Percentiles rank a stretch among this genome's conserved stretches.
phyloP scores from a whole-genome alignment of 2,888 invertebrate species.

The Cataglyphis albicans region DNA sequence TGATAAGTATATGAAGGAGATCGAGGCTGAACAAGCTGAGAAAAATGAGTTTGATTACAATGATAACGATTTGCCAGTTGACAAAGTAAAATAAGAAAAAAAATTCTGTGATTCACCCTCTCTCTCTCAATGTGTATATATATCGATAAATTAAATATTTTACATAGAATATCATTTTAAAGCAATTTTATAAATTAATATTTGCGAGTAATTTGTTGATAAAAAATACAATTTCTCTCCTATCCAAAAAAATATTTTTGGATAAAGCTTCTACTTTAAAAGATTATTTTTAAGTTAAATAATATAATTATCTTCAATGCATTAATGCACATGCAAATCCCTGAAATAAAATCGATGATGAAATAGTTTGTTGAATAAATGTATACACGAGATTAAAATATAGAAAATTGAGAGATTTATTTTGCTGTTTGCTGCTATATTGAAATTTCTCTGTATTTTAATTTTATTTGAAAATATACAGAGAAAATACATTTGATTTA shows the following conservation, averaged over 20 bases:
- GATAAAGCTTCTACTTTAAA: not conserved
- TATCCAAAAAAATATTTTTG: not conserved
- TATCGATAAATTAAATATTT: not conserved
- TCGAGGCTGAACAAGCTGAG: conserved; percentile 65
- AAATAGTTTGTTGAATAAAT: conserved; percentile 2
- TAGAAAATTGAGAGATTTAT: not conserved
- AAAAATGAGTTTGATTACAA: conserved; percentile 69
- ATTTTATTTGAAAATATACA: not conserved
- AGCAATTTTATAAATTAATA: not conserved
- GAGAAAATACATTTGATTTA: not conserved
- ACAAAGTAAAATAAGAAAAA: conserved; percentile 40
- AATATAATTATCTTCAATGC: not conserved
- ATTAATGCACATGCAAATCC: not conserved
- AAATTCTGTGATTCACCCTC: not conserved
- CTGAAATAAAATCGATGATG: not conserved
- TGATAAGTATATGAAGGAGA: conserved; percentile 61
- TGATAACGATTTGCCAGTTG: conserved; percentile 55
- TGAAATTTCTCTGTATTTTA: not conserved
- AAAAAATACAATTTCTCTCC: not conserved
- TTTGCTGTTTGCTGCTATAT: not conserved
- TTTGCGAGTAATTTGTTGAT: not conserved
- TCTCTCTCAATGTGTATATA: not conserved
- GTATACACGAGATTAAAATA: not conserved
- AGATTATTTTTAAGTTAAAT: not conserved
- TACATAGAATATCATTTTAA: not conserved